Base-by-base conservation (phyloP, 2,797 vertebrate species). In the Chaunax sp. region DNA sequence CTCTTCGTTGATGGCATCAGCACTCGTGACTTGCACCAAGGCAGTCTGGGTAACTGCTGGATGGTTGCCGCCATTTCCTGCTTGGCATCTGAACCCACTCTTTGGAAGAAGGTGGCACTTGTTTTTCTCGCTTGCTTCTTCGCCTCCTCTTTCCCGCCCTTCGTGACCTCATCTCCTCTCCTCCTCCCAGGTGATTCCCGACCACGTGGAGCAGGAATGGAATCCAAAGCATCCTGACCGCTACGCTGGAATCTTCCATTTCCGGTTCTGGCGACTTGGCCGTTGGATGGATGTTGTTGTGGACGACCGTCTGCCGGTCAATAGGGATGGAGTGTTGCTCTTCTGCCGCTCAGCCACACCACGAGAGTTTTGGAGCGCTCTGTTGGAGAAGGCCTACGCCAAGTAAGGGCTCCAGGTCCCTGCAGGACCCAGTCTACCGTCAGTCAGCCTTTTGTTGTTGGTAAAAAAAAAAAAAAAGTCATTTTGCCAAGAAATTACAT, bases 11-110 rank as follows among this genome's bases (percentile, higher is more conserved):
- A 96, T 6, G 95, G 95, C 63, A 94, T 96, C 80, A 96, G 95
- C 86, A 93, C 95, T 12, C 91, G 92, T n/a, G 95, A 96, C 85
- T 71, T 95, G 59, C 93, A 96, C 84, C 95, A 96, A 77, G 95
- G 95, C 75, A 95, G 94, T 76, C 89, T 96, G 90, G 95, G 95
- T 41, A 96, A 96, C 87, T 96, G 95, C 88, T 96, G 95, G 95
- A 95, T 96, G 91, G 94, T 96, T 58, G 95, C 95, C 0, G 95
- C 95, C 33, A 95, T 93, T 63, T 95, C 95, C 44, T 95, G 95
- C 64, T 63, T 95, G 10, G 93, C 95, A 1, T 93, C 92, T 0
- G 93, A 95, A 72, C 91, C 94, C 0, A 94, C 90, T 1, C 87
- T 95, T 14, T 96, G 95, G 95, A 94, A 93, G 89, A 89, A 89